phyloP scores from a whole-genome alignment of 1,140 invertebrate genomes.

The Brachionus rubens region DNA sequence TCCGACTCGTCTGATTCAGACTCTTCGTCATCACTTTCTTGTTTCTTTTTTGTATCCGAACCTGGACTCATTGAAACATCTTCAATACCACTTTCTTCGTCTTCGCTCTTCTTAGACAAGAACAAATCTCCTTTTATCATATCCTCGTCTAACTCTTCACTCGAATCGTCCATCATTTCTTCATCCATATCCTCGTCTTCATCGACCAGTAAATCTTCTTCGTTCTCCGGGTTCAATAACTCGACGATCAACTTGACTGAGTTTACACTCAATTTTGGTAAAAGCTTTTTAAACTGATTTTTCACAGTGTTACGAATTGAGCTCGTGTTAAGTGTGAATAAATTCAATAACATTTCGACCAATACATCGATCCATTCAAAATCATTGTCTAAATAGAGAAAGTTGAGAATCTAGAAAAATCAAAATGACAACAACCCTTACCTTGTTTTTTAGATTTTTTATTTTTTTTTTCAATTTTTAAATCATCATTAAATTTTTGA shows the following conservation, averaged over 20 bases:
- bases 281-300: slow-evolving; percentile 18
- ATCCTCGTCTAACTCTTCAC: slow-evolving; percentile 12
- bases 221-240: background rate
- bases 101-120: slow-evolving; percentile 19
- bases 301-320: background rate
- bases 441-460: background rate
- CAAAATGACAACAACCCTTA: background rate
- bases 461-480: slow-evolving; percentile 4
- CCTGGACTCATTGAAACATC: slow-evolving; percentile 24
- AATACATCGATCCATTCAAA: slow-evolving; percentile 38
- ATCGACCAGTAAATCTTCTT: background rate
- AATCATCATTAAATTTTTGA: background rate
- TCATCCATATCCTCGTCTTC: background rate
- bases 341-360: slow-evolving; percentile 38
- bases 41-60: slow-evolving; percentile 23
- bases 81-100: slow-evolving; percentile 31
- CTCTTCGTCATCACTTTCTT: background rate
- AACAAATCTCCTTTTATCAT: slow-evolving; percentile 20
- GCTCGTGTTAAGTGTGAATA: slow-evolving; percentile 11
- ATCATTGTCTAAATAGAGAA: background rate
- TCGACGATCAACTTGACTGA: slow-evolving; percentile 33
- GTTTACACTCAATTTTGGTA: slow-evolving; percentile 19
- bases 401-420: too few relatives aligned
- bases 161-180: background rate
- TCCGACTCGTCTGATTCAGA: background rate